phyloP scores from a whole-genome alignment of 2,113 vertebrate species.

The Accipiter cooperii region DNA sequence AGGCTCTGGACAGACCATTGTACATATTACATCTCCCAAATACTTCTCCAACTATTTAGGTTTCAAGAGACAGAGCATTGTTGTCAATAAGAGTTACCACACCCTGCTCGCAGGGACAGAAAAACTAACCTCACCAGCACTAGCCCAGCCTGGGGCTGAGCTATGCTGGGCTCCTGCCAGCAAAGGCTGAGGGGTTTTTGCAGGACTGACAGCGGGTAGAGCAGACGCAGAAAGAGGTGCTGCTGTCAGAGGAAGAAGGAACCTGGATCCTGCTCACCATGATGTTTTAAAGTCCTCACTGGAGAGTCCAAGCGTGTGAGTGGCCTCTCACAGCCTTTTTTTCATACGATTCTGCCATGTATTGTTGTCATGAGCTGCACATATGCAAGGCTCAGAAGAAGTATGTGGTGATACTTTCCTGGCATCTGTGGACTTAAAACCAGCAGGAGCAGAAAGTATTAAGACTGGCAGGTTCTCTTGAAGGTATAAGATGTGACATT shows the following conservation, averaged over 20 bases:
- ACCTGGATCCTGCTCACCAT: neutral
- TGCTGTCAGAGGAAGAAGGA: neutral
- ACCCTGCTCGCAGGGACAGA: fast-evolving
- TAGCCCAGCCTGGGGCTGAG: neutral
- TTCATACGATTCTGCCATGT: neutral
- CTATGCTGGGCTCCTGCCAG: neutral
- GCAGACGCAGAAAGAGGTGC: neutral
- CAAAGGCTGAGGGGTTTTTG: neutral
- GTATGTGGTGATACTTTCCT: neutral
- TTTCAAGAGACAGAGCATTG: neutral
- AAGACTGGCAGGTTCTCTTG: neutral
- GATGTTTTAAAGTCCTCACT: neutral
- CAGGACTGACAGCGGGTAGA: neutral
- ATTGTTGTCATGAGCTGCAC: neutral
- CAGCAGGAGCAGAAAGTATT: neutral
- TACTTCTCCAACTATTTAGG: neutral
- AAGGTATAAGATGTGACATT: neutral
- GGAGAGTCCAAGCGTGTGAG: neutral
- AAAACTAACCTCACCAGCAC: neutral
- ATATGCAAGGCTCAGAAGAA: neutral
- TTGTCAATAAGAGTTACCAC: neutral
- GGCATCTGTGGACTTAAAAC: neutral
- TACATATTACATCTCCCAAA: neutral
- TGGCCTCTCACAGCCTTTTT: neutral
- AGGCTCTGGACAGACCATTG: neutral